Percentiles rank a stretch among this genome's conserved stretches.
These are phyloP conservation scores for Osmerus eperlanus DNA, from an alignment of 2,113 vertebrate genomes.

Conservation along the genomic window DNA sequence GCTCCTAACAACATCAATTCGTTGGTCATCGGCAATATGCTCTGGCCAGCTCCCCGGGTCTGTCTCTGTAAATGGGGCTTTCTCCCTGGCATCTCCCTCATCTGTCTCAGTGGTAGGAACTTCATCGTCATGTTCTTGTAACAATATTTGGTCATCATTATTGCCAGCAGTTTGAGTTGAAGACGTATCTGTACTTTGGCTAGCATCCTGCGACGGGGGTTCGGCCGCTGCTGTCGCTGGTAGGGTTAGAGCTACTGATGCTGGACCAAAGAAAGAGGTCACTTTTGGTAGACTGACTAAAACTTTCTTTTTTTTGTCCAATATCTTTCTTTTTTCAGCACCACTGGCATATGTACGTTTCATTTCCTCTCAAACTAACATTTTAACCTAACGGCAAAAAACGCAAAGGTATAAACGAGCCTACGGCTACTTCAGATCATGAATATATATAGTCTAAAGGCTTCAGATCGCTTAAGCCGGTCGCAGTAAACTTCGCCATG, in stretches of 20 bases:
- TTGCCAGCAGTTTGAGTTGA: neutral
- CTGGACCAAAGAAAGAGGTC: no score
- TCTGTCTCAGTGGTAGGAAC: constrained; percentile 9
- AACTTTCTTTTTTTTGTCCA: no score
- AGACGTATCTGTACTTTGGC: neutral
- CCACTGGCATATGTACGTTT: neutral
- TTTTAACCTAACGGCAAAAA: no score
- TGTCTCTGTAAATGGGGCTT: constrained; percentile 13
- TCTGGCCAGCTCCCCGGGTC: neutral
- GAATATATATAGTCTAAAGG: no score
- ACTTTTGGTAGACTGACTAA: no score
- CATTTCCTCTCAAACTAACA: neutral
- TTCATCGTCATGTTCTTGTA: constrained; percentile 6
- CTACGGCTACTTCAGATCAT: no score
- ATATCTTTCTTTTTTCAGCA: no score
- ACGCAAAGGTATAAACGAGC: no score
- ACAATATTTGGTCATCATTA: constrained; percentile 5
- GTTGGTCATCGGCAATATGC: constrained; percentile 3
- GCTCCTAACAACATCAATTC: constrained; percentile 3
- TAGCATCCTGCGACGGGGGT: constrained; percentile 7
- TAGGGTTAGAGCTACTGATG: no score
- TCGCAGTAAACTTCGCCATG: no score
- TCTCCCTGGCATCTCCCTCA: constrained; percentile 18
- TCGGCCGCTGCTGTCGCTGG: neutral
- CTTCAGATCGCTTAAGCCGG: no score